phyloP scores from a whole-genome alignment of 2,888 invertebrate species.

The Erebia ligea region DNA sequence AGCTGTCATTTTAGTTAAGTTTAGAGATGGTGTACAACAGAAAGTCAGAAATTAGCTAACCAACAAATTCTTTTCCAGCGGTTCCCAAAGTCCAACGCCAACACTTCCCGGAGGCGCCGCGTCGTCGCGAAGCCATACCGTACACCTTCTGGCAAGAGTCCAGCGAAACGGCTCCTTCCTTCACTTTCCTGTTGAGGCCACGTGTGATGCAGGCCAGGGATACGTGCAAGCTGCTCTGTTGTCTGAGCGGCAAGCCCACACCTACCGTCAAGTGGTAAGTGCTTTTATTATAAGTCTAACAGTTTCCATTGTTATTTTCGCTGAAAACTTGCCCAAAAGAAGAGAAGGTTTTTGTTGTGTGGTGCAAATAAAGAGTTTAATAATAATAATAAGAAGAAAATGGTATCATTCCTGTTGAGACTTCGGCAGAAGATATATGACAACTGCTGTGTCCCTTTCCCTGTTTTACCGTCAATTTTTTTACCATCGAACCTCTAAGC shows the following conservation, averaged over 20 bases:
- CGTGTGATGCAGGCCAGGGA: constrained; percentile 98
- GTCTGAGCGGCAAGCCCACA: constrained; percentile 96
- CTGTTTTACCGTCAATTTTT: no score
- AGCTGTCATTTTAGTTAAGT: no score
- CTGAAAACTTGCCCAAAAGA: no score
- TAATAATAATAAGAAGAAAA: no score
- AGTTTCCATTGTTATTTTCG: not conserved
- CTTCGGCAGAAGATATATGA: no score
- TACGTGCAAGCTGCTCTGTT: constrained; percentile 98
- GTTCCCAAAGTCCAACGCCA: constrained; percentile 90
- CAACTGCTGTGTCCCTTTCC: no score
- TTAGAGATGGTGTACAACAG: no score
- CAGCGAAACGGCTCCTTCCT: constrained; percentile 96
- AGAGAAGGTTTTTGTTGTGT: no score
- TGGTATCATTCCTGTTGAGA: no score
- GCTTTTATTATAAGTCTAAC: not conserved
- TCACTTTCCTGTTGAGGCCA: constrained; percentile 99
- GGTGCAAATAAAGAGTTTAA: no score
- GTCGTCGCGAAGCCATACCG: constrained; percentile 91
- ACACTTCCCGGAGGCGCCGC: constrained; percentile 88
- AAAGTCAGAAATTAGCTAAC: not conserved
- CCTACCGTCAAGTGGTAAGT: constrained; percentile 94
- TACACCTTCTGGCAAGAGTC: constrained; percentile 97
- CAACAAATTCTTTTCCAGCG: constrained; percentile 73
- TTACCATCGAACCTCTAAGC: not conserved